Base-by-base conservation (phyloP, 23 tunicate species). In the Trididemnum nubilum region DNA sequence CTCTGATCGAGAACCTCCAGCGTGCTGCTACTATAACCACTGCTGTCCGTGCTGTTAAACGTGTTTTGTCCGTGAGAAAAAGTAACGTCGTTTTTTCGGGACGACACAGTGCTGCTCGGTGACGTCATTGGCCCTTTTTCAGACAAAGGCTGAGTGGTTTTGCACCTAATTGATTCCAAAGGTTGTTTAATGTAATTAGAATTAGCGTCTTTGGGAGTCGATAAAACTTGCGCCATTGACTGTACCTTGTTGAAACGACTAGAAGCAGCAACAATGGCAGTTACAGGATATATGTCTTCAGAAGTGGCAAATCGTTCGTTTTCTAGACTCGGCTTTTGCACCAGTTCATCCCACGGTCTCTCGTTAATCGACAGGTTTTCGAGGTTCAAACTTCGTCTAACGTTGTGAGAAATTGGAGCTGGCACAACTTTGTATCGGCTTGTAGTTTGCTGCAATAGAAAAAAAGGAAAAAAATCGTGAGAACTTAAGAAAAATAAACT, bases 21-120 rank as follows among this genome's bases (percentile, higher is more conserved):
- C 2, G 91, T 86, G 77, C 97, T 86, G 82, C 97, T 92, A 83
- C 88, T 92, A 81, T 92, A 92, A 19, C 97, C 97, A 51, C 97
- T 92, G 38, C 97, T 92, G 82, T 92, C 97, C 33, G 97, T 92
- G 78, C 97, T 92, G 82, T 92, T 92, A 73, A 81, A 92, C 29
- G 97, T 92, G 63, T 92, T 92, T 76, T 87, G 91, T 1, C 82
- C 82, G 24, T 90, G 89, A 40, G 88, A 82, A 34, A 86, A 85
- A 2, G 66, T 76, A 0, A 23, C 83, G 38, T 33, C 22, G 64
- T 65, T 85, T 51, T 52, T 40, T 33, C 80, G 51, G 1, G 87
- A 72, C 72, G 90, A 85, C 19, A 71, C 79, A 0, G 83, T 88
- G 87, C 87, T 77, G 34, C 71, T 40, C 24, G 90, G 83, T 38